These are phyloP conservation scores for Diaprepes abbreviatus DNA, from an alignment of 2,888 invertebrate species.

Conservation along the genomic window DNA sequence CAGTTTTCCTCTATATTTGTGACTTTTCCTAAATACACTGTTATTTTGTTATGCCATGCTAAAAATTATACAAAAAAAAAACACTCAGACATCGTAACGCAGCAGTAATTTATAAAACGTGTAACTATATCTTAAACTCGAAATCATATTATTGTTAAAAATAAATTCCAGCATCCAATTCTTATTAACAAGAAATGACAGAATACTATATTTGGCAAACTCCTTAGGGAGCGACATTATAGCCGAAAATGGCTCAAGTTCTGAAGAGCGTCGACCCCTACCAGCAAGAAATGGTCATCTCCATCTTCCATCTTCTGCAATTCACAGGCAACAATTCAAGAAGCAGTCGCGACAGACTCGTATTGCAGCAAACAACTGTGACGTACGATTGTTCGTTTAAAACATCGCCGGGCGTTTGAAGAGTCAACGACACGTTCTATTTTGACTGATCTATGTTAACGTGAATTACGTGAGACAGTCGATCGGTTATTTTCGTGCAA, in stretches of 20 bases:
- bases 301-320: slow-evolving; percentile 39
- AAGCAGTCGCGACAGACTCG: slow-evolving; percentile 31
- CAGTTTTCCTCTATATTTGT: too few species aligned
- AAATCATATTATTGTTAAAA: too few species aligned
- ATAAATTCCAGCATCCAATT: too few species aligned
- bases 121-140: too few species aligned
- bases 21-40: too few species aligned
- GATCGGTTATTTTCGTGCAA: slow-evolving; percentile 21
- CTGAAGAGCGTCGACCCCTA: slow-evolving; percentile 34
- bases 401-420: slow-evolving; percentile 18
- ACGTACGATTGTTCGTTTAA: slow-evolving; percentile 12
- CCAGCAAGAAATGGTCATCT: slow-evolving; percentile 32
- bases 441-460: slow-evolving; percentile 38
- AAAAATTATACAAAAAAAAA: too few species aligned
- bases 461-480: slow-evolving; percentile 19
- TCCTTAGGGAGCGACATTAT: neutral
- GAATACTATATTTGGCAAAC: neutral
- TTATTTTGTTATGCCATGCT: too few species aligned
- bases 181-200: too few species aligned
- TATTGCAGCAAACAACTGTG: slow-evolving; percentile 18
- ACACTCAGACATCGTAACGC: too few species aligned
- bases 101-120: too few species aligned
- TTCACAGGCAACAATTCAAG: slow-evolving; percentile 35
- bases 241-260: slow-evolving; percentile 18
- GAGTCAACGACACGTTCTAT: slow-evolving; percentile 34